Conservation (phyloP, 2,113 vertebrate species). For the Calyptomena viridis region DNA sequence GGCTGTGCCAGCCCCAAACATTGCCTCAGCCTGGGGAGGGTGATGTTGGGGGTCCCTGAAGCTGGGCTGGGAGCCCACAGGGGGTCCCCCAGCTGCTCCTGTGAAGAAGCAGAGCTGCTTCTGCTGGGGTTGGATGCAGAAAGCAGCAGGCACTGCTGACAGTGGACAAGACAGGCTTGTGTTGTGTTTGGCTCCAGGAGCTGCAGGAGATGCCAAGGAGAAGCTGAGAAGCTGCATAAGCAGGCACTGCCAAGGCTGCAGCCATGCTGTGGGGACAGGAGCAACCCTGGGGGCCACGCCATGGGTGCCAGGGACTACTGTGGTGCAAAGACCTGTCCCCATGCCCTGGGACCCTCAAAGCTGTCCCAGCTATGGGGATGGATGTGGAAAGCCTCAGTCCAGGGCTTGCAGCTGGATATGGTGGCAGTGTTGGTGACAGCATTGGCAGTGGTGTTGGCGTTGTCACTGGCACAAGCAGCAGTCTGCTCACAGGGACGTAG, state of each 20-base stretch:
- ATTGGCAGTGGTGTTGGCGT: not conserved
- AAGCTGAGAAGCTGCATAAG: not conserved
- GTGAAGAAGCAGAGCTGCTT: not conserved
- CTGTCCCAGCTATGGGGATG: rapidly evolving
- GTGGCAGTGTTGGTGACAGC: rapidly evolving
- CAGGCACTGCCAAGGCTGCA: not conserved
- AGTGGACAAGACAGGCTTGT: rapidly evolving
- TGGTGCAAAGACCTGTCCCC: not conserved
- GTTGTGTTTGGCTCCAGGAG: not conserved
- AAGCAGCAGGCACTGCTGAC: not conserved
- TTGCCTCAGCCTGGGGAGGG: not conserved
- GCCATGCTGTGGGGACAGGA: not conserved
- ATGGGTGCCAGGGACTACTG: rapidly evolving
- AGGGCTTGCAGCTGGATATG: rapidly evolving
- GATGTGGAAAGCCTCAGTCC: rapidly evolving
- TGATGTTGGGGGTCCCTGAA: not conserved
- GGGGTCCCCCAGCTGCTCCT: not conserved
- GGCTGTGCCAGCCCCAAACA: rapidly evolving
- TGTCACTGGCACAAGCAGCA: not conserved
- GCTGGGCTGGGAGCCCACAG: not conserved
- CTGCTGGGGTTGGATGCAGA: not conserved
- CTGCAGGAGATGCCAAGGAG: not conserved
- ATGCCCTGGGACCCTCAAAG: not conserved
- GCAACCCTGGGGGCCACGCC: rapidly evolving
- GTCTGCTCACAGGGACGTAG: not conserved